Base-by-base conservation (phyloP, 2,113 vertebrate genomes). In the Aix galericulata region DNA sequence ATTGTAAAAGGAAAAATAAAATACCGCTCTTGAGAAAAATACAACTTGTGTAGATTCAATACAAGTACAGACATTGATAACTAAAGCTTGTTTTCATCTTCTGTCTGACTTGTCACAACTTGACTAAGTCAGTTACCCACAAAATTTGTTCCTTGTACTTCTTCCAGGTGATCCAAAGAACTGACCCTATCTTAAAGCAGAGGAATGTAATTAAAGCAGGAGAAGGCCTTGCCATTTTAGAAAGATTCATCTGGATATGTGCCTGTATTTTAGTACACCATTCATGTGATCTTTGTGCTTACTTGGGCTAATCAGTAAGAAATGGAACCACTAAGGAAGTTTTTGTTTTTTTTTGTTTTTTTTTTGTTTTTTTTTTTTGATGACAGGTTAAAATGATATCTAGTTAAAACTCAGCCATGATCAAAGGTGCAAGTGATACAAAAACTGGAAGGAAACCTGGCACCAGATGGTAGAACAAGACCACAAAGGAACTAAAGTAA, bases 321-420 rank as follows among this genome's bases (percentile, higher is more conserved):
- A 72, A 78, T 72, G 13, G 91, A 95, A 42, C 22, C 15, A 26
- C 77, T 94, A 86, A 29, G 34, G 82, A 84, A 76, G 75, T 80
- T 8, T 48, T 46, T 48, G 9, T 21, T 48, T 9, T 5, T 48
- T 46, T 18, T 21, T 22, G 22, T 20, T 77, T 86, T 80, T 90
- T 90, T 75, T 48, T 48, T n/a, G n/a, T n/a, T n/a, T 21, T 20
- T 80, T 91, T 81, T 76, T 91, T 92, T 82, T 84, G 59, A 90
- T 91, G 69, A 81, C 56, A 80, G 31, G 11, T 83, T 71, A 94
- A 91, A 92, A 81, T 46, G 13, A 66, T 55, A 23, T 66, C 72
- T 94, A 75, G n/a, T 82, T 94, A 93, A 96, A 95, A 94, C 88
- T 81, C 94, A 88, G 20, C 44, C 27, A 9, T 50, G 90, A 96